Evolutionary conservation across 1,140 invertebrate species (phyloP).

Genomic region (Nasonia vitripennis): DNA sequence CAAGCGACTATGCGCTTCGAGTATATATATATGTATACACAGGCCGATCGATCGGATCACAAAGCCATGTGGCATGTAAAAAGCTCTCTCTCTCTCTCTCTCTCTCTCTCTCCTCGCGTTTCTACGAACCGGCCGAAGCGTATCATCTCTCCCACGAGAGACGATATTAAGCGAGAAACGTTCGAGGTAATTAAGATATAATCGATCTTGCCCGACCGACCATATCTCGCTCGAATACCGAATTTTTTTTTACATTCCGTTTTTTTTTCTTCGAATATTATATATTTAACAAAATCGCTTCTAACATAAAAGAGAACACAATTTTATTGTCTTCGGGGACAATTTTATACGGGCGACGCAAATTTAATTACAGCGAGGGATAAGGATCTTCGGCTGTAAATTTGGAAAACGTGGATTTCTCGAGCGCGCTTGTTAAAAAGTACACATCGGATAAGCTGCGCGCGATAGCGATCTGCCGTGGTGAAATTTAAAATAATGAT

Average conservation of each 20-base stretch:
- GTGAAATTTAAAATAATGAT: conserved; percentile 19
- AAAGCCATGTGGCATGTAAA: conserved; percentile 1
- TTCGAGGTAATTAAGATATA: conserved; percentile 56
- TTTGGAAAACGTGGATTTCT: background rate
- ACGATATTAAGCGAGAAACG: conserved; percentile 47
- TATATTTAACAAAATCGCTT: no score
- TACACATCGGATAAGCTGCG: background rate
- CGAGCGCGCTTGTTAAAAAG: background rate
- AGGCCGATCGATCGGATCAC: background rate
- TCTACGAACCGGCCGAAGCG: conserved; percentile 38
- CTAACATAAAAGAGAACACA: no score
- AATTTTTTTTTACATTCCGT: no score
- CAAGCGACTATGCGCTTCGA: background rate
- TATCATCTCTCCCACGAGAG: conserved; percentile 21
- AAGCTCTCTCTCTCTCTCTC: background rate
- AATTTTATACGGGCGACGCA: background rate
- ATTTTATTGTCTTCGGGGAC: background rate
- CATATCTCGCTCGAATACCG: conserved; percentile 14
- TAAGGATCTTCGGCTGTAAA: background rate
- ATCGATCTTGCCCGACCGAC: conserved; percentile 52
- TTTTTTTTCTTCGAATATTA: no score
- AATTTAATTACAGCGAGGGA: background rate
- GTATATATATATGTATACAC: conserved; percentile 11
- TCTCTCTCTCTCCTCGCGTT: background rate
- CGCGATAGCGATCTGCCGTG: background rate